phyloP scores from a whole-genome alignment of 64 coral and sea anemone genomes.

The Montipora efflorescens region DNA sequence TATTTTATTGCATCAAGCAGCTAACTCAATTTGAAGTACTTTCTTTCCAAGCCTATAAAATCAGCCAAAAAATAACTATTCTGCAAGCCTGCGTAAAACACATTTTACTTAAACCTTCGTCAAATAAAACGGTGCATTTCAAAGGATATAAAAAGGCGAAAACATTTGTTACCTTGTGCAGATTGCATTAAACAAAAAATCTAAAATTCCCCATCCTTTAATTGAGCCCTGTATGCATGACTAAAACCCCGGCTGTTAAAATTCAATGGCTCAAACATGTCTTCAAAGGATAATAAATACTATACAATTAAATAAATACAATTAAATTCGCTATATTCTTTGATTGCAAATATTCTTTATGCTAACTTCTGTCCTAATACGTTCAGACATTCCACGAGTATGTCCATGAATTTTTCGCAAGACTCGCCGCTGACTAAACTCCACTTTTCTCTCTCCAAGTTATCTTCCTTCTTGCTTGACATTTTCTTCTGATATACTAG shows the following conservation, averaged over 20 bases:
- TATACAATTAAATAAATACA: constrained; percentile 61
- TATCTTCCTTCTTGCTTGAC: neutral
- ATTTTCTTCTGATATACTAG: neutral
- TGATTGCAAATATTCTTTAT: constrained; percentile 16
- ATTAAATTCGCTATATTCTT: constrained; percentile 24
- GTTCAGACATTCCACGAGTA: neutral
- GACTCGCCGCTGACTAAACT: neutral
- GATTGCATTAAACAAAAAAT: neutral
- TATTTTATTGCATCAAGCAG: neutral
- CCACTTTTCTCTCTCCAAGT: neutral
- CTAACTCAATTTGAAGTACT: neutral
- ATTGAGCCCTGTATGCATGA: neutral
- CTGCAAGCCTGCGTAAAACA: neutral
- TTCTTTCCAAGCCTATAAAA: neutral
- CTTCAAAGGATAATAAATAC: constrained; percentile 32
- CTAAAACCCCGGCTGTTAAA: neutral
- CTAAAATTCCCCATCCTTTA: neutral
- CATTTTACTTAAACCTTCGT: neutral
- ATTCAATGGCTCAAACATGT: neutral
- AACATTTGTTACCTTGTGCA: neutral
- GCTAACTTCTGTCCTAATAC: neutral
- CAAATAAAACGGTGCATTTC: neutral
- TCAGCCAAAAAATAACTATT: neutral
- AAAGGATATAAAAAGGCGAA: neutral
- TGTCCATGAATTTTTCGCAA: neutral